A percentile compares a stretch with the other conserved stretches of the same genome.
phyloP scores from a whole-genome alignment of 2,888 invertebrate species.

The Lepetodrilus schrolli region DNA sequence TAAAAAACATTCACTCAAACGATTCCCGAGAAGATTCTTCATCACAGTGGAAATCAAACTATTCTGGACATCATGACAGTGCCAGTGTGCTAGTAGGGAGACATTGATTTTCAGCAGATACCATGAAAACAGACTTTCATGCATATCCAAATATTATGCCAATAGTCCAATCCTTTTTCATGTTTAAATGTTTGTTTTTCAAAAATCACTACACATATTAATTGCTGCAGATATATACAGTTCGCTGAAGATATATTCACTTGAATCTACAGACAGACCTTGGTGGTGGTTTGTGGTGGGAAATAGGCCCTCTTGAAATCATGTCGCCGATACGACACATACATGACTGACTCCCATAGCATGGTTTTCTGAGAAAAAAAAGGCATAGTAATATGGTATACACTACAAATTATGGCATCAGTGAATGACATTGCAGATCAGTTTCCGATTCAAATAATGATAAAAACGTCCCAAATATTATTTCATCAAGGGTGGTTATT shows the following conservation, averaged over 20 bases:
- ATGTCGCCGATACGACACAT: constrained; percentile 66
- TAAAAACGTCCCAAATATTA: no score
- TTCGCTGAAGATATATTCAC: background rate
- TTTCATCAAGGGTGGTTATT: no score
- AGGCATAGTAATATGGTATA: constrained; percentile 6
- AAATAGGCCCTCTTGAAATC: constrained; percentile 66
- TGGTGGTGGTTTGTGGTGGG: constrained; percentile 59
- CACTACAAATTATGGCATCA: background rate
- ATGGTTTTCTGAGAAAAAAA: constrained; percentile 58
- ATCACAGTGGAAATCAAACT: no score
- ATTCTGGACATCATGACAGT: no score
- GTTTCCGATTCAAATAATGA: no score
- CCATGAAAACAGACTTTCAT: background rate
- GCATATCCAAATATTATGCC: background rate
- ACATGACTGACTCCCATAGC: constrained; percentile 54
- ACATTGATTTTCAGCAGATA: background rate
- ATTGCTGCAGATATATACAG: background rate
- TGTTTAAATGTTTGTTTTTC: no score
- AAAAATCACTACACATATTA: no score
- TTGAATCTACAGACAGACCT: constrained; percentile 48
- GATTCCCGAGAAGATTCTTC: no score
- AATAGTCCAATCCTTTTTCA: no score
- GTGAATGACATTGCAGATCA: no score
- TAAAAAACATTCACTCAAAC: no score
- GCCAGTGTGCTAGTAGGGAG: no score